A percentile compares a stretch with the other conserved stretches of the same genome.
phyloP scores from a whole-genome alignment of 1,140 invertebrate species.

The Aphaenogaster ashmeadi region DNA sequence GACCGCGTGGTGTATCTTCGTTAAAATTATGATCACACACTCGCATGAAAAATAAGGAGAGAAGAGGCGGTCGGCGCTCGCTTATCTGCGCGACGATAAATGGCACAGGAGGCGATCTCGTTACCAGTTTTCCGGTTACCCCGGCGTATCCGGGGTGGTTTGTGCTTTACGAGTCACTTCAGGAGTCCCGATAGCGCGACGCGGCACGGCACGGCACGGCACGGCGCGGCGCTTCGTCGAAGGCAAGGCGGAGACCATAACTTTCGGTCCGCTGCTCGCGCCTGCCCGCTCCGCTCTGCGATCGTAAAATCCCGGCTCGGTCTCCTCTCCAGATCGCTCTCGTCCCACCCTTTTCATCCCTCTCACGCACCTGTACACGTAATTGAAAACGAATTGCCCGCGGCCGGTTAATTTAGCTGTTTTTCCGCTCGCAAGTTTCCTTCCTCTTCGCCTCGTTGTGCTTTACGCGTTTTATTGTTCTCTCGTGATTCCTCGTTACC shows the following conservation, averaged over 20 bases:
- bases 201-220: not conserved
- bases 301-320: conserved; percentile 61
- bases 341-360: not conserved
- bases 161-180: conserved; percentile 65
- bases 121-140: conserved; percentile 58
- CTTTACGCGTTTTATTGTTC: conserved; percentile 28
- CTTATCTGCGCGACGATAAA: conserved; percentile 35
- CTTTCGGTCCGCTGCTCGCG: conserved; percentile 64
- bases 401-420: conserved; percentile 51
- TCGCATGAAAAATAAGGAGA: conserved; percentile 14
- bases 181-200: conserved; percentile 37
- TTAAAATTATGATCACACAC: conserved; percentile 17
- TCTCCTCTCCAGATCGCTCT: not conserved
- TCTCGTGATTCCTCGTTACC: conserved; percentile 36
- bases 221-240: not conserved
- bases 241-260: conserved; percentile 68
- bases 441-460: not conserved
- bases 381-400: conserved; percentile 67
- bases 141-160: conserved; percentile 21
- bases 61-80: conserved; percentile 31
- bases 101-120: conserved; percentile 10
- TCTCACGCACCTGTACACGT: conserved; percentile 59
- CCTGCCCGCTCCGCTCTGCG: conserved; percentile 33
- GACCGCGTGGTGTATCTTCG: too few species aligned
- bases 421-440: conserved; percentile 61